Base-by-base conservation (phyloP, 2,797 vertebrate species). In the Enteromius argenteus region DNA sequence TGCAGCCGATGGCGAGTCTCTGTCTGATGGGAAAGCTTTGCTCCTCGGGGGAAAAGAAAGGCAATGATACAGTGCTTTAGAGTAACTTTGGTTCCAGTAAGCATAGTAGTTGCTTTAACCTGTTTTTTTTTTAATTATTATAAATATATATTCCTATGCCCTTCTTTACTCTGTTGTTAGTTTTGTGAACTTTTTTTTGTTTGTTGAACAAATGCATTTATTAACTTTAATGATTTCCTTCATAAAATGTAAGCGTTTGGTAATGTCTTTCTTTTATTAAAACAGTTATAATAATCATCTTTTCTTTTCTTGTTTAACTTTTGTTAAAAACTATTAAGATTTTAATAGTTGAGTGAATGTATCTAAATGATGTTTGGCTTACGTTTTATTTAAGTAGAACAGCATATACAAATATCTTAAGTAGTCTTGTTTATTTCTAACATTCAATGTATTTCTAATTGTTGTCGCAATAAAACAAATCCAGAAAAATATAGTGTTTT, bases 1-100 rank as follows among this genome's bases (percentile, higher is more conserved):
- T 83, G 13, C 74, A 14, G 49, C n/a, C 11, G 89, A 89, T 0
- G 81, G 71, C 44, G 79, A 77, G 5, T 13, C 66, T 44, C 39
- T 81, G 53, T 87, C 80, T 46, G 87, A 89, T 44, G 80, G 81
- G 23, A 90, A 91, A 83, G 32, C 73, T 49, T 87, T 89, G 80
- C 86, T 91, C 21, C 84, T 88, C 0, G 37, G 78, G n/a, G 64
- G 3, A 23, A 39, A 85, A 87, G 85, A 86, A 56, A 88, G n/a
- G n/a, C 30, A 74, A 53, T 51, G 21, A 37, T 39, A 27, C 17
- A 32, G 19, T 2, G 11, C 10, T 80, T 77, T n/a, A 69, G n/a
- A 66, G 15, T 32, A 66, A 17, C 2, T 64, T 64, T 66, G 19
- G 11, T 69, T 27, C 27, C 68, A 68, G 49, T 42, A n/a, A 32